Evolutionary conservation across 2,797 vertebrate species (phyloP).

Genomic region (Octomys mimax): DNA sequence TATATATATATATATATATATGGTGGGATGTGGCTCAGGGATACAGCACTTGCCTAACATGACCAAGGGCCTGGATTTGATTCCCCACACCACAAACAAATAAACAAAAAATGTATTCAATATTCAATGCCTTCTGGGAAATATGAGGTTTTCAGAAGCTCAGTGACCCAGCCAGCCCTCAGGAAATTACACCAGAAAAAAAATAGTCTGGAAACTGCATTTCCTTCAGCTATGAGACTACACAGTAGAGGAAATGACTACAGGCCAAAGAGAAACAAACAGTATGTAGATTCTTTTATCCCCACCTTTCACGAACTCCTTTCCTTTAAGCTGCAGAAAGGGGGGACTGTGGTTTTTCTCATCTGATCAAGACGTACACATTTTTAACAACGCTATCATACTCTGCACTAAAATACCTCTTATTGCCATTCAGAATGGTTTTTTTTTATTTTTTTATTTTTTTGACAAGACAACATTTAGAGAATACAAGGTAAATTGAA

Average conservation of each 20-base stretch:
- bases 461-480: constrained; percentile 46
- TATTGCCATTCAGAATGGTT: constrained; percentile 8
- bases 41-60: neutral
- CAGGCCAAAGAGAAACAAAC: neutral
- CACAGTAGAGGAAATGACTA: neutral
- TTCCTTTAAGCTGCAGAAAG: neutral
- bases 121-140: constrained; percentile 7
- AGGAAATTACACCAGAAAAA: neutral
- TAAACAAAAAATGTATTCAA: neutral
- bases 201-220: neutral
- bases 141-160: constrained; percentile 23
- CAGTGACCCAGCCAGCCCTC: neutral
- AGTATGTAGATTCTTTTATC: neutral
- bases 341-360: neutral
- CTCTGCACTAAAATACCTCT: neutral
- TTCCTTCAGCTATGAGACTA: neutral
- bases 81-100: neutral
- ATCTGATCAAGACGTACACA: neutral
- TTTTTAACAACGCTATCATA: neutral
- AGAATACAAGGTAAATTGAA: constrained; percentile 55
- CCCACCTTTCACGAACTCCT: neutral
- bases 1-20: too few species aligned
- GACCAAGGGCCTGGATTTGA: neutral
- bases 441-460: neutral
- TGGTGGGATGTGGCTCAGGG: neutral